These are phyloP conservation scores for Mimachlamys varia DNA, from an alignment of 2,888 invertebrate genomes.

Conservation along the genomic window DNA sequence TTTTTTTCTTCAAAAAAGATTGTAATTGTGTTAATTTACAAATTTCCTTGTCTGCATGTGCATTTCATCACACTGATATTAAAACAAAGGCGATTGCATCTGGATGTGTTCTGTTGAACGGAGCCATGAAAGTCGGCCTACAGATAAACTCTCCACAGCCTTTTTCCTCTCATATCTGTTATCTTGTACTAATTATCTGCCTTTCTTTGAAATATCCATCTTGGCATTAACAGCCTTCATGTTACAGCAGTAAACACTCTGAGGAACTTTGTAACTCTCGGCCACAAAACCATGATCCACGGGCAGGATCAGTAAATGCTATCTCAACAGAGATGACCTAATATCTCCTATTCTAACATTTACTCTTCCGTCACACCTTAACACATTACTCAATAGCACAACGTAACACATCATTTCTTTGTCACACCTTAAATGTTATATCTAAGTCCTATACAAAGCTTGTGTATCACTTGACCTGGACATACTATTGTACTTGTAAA, in stretches of 20 bases:
- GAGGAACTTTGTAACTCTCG: not conserved
- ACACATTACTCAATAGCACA: not conserved
- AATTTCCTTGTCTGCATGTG: slow-evolving; percentile 7
- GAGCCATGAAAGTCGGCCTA: not conserved
- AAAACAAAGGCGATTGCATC: slow-evolving; percentile 21
- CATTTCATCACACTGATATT: not conserved
- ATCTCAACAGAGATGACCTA: not conserved
- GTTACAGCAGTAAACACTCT: not conserved
- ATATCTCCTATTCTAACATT: not conserved
- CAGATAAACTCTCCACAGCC: slow-evolving; percentile 4
- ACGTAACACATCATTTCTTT: not conserved
- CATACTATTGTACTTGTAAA: not conserved
- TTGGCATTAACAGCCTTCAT: not conserved
- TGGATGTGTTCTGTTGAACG: not conserved
- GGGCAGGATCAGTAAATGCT: not conserved
- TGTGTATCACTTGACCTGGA: not conserved
- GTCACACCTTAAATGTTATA: not conserved
- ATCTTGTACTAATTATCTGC: slow-evolving; percentile 24
- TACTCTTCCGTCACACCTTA: not conserved
- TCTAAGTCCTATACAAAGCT: too few relatives aligned
- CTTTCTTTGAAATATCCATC: slow-evolving; percentile 4
- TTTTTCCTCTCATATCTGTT: not conserved
- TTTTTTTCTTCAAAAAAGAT: not conserved
- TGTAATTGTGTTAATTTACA: slow-evolving; percentile 31
- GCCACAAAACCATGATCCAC: not conserved